A percentile compares a stretch with the other conserved stretches of the same genome.
These are phyloP conservation scores for Puntigrus tetrazona DNA, from an alignment of 2,113 vertebrate genomes.

Conservation along the genomic window DNA sequence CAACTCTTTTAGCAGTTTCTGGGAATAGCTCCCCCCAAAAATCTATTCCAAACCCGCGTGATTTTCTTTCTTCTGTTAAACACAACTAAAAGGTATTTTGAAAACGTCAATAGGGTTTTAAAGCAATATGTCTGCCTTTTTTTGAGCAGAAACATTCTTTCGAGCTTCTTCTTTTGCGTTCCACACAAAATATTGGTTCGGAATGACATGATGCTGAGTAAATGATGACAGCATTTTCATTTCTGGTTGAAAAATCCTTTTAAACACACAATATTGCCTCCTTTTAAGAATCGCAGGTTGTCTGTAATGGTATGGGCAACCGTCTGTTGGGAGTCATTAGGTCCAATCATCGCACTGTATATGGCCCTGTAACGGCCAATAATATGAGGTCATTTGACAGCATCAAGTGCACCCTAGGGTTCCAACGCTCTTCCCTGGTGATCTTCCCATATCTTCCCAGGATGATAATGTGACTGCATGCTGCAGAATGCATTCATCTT, in stretches of 20 bases:
- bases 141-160: neutral
- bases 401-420: slow-evolving; percentile 25
- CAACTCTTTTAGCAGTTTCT: too few relatives aligned
- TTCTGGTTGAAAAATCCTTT: neutral
- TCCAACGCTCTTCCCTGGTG: neutral
- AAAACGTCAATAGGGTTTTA: neutral
- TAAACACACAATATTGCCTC: neutral
- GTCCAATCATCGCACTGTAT: slow-evolving; percentile 25
- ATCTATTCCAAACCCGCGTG: neutral
- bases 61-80: neutral
- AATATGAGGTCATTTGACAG: slow-evolving; percentile 34
- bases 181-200: neutral
- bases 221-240: neutral
- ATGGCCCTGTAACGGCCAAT: slow-evolving; percentile 18
- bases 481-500: neutral
- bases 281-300: neutral
- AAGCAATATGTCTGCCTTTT: neutral
- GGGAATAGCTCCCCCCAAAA: neutral
- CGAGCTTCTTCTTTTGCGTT: neutral
- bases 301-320: neutral
- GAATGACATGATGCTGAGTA: neutral
- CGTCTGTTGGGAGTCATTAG: slow-evolving; percentile 18
- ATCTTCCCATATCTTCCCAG: neutral
- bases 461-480: neutral
- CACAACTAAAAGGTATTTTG: neutral